Evolutionary conservation across 2,797 vertebrate genomes (phyloP), one percentile per base, ranked within the genome.

Genomic region (Enteromius thamalakanensis): DNA sequence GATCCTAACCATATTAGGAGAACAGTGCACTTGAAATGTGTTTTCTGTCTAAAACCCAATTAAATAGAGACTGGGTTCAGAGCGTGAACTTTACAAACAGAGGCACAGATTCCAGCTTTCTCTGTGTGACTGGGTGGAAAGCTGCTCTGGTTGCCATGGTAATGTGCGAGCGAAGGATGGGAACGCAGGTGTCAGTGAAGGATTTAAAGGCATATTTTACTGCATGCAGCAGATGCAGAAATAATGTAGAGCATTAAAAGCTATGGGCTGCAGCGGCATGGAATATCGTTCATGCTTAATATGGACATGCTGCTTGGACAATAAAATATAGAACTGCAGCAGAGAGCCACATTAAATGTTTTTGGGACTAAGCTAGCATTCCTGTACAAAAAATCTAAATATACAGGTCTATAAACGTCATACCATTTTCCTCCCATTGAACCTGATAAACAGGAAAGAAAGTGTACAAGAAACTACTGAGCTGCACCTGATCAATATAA

Each of bases 181-280:
- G 71, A 67, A 64, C 40, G n/a, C 53, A 60, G 81, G 84, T 81
- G 77, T 85, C 84, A 75, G 71, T 51, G 70, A 74, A 79, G 62
- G 76, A 82, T 83, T 81, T 86, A 84, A 86, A 85, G 81, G 32
- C 42, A 76, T 51, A 42, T 72, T 82, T 86, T 83, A 85, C 77
- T 65, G 69, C 69, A 55, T 71, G 40, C 15, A 83, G 80, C 87
- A 86, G 87, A 88, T 86, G 72, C 29, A 81, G 62, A 65, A 78
- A 85, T 85, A 83, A 84, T 84, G 65, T 82, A 17, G 60, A 47
- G 26, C 77, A 86, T 86, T 86, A 80, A 83, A 42, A 32, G 45
- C 72, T 60, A 47, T 62, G 29, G 65, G 58, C 71, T 83, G 53
- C 26, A 83, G 40, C 2, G 37, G 19, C 23, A 77, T 53, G 26